Percentiles rank a stretch among this genome's conserved stretches.
These are phyloP conservation scores for Cladorhizidae sp. DNA, from an alignment of 37 sponge, comb jelly and placozoan genomes.

Conservation along the genomic window DNA sequence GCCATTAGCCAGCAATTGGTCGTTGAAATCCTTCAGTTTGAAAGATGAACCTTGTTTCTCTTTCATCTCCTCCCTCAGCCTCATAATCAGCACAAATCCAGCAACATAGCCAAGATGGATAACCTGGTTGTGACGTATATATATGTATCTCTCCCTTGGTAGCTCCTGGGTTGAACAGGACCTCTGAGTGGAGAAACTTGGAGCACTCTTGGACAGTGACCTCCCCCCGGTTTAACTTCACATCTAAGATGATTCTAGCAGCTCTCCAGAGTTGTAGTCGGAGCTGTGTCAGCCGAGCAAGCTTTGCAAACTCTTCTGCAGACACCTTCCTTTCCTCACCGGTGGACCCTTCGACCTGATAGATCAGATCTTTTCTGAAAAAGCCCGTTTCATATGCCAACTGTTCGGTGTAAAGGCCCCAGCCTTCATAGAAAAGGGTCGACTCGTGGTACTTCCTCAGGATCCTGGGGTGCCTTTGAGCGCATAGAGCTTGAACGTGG, in stretches of 20 bases:
- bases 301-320: conserved; percentile 17
- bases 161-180: conserved; percentile 50
- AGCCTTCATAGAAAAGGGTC: conserved; percentile 58
- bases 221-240: conserved; percentile 45
- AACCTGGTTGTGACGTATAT: conserved; percentile 54
- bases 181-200: conserved; percentile 46
- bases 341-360: conserved; percentile 2
- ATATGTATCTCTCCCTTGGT: conserved; percentile 55
- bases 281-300: conserved; percentile 61
- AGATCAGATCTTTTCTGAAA: conserved; percentile 20
- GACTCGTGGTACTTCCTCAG: conserved; percentile 51
- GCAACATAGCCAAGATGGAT: conserved; percentile 68
- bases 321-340: neutral
- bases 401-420: conserved; percentile 71
- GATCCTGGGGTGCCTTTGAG: conserved; percentile 51
- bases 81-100: conserved; percentile 46
- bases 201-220: conserved; percentile 42
- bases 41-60: conserved; percentile 1
- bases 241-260: conserved; percentile 64
- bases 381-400: conserved; percentile 68
- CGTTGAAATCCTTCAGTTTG: conserved; percentile 42
- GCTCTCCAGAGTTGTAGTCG: conserved; percentile 63
- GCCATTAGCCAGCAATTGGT: conserved; percentile 29
- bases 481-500: conserved; percentile 51
- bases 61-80: conserved; percentile 37